Evolutionary conservation across 2,113 vertebrate genomes (phyloP).

Genomic region (Mormoops blainvillei): DNA sequence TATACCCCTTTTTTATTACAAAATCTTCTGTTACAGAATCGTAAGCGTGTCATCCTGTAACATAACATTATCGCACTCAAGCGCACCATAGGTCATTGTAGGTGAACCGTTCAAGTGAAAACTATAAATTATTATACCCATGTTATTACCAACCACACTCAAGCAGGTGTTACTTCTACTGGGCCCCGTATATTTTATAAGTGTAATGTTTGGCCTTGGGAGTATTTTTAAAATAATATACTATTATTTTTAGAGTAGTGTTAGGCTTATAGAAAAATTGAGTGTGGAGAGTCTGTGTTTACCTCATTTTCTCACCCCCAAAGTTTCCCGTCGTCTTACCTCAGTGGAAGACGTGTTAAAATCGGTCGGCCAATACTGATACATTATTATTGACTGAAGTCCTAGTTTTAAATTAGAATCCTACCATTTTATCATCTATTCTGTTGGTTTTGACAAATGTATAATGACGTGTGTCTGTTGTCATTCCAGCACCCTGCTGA

Average conservation of each 20-base stretch:
- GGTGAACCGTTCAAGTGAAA: too few relatives aligned
- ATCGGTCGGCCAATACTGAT: accelerated
- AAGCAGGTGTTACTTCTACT: too few relatives aligned
- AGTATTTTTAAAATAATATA: neutral
- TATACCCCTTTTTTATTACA: too few relatives aligned
- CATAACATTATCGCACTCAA: too few relatives aligned
- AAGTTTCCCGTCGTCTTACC: neutral
- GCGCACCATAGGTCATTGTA: too few relatives aligned
- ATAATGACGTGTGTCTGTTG: accelerated
- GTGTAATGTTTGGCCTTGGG: neutral
- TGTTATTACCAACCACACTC: too few relatives aligned
- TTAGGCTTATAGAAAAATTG: neutral
- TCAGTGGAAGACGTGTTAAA: accelerated
- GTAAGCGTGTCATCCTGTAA: too few relatives aligned
- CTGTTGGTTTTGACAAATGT: neutral
- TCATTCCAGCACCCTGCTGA: too few relatives aligned
- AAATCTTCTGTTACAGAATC: too few relatives aligned
- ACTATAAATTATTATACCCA: too few relatives aligned
- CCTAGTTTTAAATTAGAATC: neutral
- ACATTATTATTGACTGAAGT: neutral
- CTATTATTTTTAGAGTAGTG: too few relatives aligned
- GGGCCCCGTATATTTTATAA: neutral
- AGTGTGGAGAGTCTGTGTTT: neutral
- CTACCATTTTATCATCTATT: neutral
- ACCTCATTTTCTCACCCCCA: too few relatives aligned